A percentile compares a stretch with the other conserved stretches of the same genome.
These are phyloP conservation scores for Drosophila ustulata DNA, from an alignment of 2,888 invertebrate genomes.

Conservation along the genomic window DNA sequence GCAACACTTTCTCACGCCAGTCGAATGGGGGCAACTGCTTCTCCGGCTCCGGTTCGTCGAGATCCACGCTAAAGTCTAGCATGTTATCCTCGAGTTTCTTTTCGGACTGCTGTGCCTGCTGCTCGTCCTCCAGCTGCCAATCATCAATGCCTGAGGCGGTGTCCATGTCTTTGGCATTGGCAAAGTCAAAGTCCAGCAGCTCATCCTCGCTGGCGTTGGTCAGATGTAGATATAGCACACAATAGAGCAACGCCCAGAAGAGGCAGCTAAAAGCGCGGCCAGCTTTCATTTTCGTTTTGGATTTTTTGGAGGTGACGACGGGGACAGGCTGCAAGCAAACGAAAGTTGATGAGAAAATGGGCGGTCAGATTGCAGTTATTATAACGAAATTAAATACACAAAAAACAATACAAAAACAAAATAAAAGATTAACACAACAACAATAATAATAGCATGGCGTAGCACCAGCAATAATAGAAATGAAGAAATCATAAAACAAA, in stretches of 20 bases:
- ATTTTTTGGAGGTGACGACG: constrained; percentile 27
- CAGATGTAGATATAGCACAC: constrained; percentile 66
- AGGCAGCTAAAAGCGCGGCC: constrained; percentile 57
- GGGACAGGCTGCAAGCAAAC: constrained; percentile 51
- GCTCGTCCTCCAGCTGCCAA: constrained; percentile 74
- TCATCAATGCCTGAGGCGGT: constrained; percentile 61
- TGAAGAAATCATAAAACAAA: constrained; percentile 31
- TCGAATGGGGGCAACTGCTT: constrained; percentile 73
- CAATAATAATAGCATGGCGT: constrained; percentile 8
- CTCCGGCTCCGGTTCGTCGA: constrained; percentile 65
- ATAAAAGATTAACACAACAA: constrained; percentile 32
- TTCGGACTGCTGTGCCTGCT: constrained; percentile 47
- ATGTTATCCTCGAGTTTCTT: constrained; percentile 62
- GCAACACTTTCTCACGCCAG: constrained; percentile 86
- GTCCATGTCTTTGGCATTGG: constrained; percentile 82
- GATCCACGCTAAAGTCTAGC: constrained; percentile 72
- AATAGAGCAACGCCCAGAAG: constrained; percentile 74
- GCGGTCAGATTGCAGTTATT: constrained; percentile 69
- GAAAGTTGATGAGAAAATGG: constrained; percentile 67
- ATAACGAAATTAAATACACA: constrained; percentile 54
- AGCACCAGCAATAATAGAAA: constrained; percentile 13
- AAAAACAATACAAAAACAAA: constrained; percentile 36
- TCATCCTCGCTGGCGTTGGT: constrained; percentile 70
- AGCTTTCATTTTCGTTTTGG: constrained; percentile 69
- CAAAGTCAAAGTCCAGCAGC: constrained; percentile 78